Conservation (phyloP, 1,140 invertebrate genomes). For the Streblospio benedicti region DNA sequence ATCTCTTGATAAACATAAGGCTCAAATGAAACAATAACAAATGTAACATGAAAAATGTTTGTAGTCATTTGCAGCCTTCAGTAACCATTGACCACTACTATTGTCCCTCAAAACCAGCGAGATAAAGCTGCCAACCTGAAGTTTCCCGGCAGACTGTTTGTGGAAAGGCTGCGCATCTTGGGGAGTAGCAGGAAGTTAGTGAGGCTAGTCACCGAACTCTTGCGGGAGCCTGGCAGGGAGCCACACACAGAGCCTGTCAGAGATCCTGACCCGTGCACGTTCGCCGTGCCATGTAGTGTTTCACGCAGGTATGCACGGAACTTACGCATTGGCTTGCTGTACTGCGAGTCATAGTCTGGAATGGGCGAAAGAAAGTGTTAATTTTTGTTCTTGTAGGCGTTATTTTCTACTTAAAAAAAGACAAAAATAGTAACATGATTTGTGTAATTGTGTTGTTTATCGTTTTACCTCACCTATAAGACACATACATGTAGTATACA, state of each 20-base stretch:
- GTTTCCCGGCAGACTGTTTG: slow-evolving; percentile 5
- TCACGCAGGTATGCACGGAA: background rate
- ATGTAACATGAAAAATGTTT: too few species aligned
- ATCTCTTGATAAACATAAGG: too few species aligned
- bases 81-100: background rate
- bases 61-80: background rate
- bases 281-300: background rate
- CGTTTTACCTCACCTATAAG: too few species aligned
- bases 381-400: too few species aligned
- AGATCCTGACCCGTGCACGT: background rate
- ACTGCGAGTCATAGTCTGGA: too few species aligned
- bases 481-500: too few species aligned
- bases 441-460: too few species aligned
- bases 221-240: background rate
- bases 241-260: background rate
- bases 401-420: too few species aligned
- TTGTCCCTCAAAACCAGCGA: background rate
- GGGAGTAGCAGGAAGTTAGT: slow-evolving; percentile 5
- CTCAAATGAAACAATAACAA: too few species aligned
- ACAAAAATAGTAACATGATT: too few species aligned
- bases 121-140: background rate
- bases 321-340: too few species aligned
- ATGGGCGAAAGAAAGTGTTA: too few species aligned
- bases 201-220: background rate
- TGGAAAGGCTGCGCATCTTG: background rate